These are phyloP conservation scores for Blastomussa wellsi DNA, from an alignment of 92 coral and sea anemone species.

Conservation along the genomic window DNA sequence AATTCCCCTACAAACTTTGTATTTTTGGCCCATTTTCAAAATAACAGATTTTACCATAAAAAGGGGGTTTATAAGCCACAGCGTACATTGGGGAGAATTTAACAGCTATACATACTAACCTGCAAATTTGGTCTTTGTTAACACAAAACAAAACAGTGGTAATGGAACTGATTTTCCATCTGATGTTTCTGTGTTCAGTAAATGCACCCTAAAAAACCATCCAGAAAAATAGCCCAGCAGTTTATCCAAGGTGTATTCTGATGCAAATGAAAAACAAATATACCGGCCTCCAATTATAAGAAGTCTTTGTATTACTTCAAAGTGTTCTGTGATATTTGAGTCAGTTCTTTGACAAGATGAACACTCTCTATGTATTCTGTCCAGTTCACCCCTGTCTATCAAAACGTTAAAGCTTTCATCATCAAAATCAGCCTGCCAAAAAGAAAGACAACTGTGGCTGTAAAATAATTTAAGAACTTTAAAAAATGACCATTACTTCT, in stretches of 20 bases:
- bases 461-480: too few species aligned
- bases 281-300: slow-evolving; percentile 86
- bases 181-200: slow-evolving; percentile 23
- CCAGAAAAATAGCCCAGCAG: slow-evolving; percentile 79
- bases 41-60: too few species aligned
- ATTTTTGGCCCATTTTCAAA: too few species aligned
- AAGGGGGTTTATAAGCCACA: too few species aligned
- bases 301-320: slow-evolving; percentile 65
- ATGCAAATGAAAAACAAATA: slow-evolving; percentile 80
- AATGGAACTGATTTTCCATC: slow-evolving; percentile 43
- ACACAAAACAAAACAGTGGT: slow-evolving; percentile 88
- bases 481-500: too few species aligned
- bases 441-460: too few species aligned
- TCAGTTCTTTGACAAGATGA: neutral
- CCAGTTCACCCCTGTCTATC: slow-evolving; percentile 85
- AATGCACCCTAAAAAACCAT: slow-evolving; percentile 90
- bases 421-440: slow-evolving; percentile 63
- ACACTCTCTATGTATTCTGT: slow-evolving; percentile 54
- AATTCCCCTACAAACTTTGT: too few species aligned
- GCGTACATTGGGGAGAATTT: too few species aligned
- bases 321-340: slow-evolving; percentile 48
- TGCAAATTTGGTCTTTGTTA: slow-evolving; percentile 84
- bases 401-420: slow-evolving; percentile 74
- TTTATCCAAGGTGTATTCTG: slow-evolving; percentile 73
- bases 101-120: slow-evolving; percentile 49